Base-by-base conservation (phyloP, 2,888 invertebrate species). In the Steinernema carpocapsae region DNA sequence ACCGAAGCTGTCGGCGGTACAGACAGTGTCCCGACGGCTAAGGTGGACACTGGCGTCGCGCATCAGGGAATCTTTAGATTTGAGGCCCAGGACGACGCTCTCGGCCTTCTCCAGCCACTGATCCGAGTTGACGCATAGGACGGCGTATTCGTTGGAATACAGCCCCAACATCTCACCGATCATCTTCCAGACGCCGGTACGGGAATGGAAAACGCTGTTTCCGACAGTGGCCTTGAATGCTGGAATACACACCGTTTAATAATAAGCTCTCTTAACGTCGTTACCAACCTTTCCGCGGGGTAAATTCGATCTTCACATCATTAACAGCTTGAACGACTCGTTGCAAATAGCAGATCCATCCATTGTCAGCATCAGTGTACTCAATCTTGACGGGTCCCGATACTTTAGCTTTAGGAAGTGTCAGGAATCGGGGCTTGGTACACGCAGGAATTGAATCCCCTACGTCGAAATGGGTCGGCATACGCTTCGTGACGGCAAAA, bases 151-250 rank as follows among this genome's bases (percentile, higher is more conserved):
- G 17, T 64, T 29, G 17, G 64, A 64, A 32, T 64, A 64, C 1
- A 64, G 32, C 3, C 64, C 64, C 32, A 64, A 17, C 12, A 22
- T 26, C n/a, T 64, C 64, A 14, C 64, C 64, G 32, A 64, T 64
- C 12, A 29, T 29, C 19, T 17, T 24, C 64, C 64, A 64, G 17
- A 64, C 22, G 37, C 3, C 26, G 14, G n/a, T 26, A 3, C 64
- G 29, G 26, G 6, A 29, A 17, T 12, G 7, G 32, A 64, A 64
- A 7, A 17, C 26, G 3, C 32, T 7, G 22, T 24, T 6, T 12
- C 56, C 26, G 3, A 19, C 26, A 12, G 22, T 56, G 26, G 56
- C 56, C 22, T 56, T 56, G 56, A 56, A 56, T 22, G 6, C 14
- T 56, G 56, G 26, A 56, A 19, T 14, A 43, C 10, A 14, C 43